phyloP scores from a whole-genome alignment of 2,113 vertebrate species.

The Thryonomys swinderianus region DNA sequence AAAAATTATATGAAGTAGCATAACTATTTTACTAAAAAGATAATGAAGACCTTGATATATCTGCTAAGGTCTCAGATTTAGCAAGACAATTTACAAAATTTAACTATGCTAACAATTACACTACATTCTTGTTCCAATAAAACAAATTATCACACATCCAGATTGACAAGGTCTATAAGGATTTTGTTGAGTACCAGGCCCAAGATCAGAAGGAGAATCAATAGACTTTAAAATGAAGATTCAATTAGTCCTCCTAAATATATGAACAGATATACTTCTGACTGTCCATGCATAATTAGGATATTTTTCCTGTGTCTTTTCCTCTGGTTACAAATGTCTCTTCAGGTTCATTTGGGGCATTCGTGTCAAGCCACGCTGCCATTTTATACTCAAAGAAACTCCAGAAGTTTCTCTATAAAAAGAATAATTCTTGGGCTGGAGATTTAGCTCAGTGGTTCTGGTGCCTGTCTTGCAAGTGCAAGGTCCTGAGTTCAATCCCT shows the following conservation, averaged over 20 bases:
- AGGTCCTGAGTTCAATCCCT: too few relatives aligned
- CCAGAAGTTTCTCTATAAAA: not conserved
- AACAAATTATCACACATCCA: not conserved
- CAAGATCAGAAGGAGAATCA: not conserved
- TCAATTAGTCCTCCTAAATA: not conserved
- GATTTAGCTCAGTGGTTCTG: too few relatives aligned
- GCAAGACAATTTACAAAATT: not conserved
- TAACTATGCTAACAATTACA: not conserved
- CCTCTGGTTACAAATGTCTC: not conserved
- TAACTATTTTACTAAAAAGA: slow-evolving; percentile 10
- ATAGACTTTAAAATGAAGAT: not conserved
- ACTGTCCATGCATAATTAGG: not conserved
- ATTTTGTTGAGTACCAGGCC: not conserved
- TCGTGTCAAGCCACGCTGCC: not conserved
- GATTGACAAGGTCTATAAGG: accelerated
- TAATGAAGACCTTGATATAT: not conserved
- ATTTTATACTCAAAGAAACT: not conserved
- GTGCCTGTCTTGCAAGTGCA: too few relatives aligned
- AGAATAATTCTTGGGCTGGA: not conserved
- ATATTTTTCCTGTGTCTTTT: not conserved
- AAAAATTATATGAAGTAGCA: not conserved
- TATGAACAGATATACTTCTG: not conserved
- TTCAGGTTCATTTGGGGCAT: not conserved
- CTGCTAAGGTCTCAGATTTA: not conserved
- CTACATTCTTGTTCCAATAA: not conserved